These are phyloP conservation scores for rabbit (Oryctolagus cuniculus) DNA, from an alignment of 2,113 vertebrate genomes.

Conservation along the genomic window DNA sequence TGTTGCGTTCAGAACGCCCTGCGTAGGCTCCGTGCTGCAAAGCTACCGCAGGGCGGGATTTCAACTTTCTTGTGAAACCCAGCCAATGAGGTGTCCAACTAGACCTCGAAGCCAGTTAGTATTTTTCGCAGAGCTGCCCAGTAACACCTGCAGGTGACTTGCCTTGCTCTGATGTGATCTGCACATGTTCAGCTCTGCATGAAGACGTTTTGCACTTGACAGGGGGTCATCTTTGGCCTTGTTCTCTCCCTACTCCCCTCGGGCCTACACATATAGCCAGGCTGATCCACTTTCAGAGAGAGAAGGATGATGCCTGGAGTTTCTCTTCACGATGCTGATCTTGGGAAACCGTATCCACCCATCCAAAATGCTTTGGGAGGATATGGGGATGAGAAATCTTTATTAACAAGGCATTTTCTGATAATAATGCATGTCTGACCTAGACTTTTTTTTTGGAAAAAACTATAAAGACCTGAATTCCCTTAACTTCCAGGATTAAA, in stretches of 20 bases:
- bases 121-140: conserved; percentile 45
- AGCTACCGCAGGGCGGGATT: not conserved
- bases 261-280: not conserved
- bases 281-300: not conserved
- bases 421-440: not conserved
- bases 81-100: not conserved
- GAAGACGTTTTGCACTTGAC: conserved; percentile 62
- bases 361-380: not conserved
- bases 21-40: not conserved
- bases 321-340: not conserved
- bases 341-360: not conserved
- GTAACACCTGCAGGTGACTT: conserved; percentile 64
- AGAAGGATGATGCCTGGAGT: not conserved
- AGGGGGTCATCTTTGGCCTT: not conserved
- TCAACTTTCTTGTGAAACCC: conserved; percentile 8
- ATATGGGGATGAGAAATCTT: not conserved
- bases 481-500: not conserved
- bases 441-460: not conserved
- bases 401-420: conserved; percentile 37
- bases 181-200: conserved; percentile 6
- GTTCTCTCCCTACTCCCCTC: not conserved
- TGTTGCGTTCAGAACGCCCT: too few relatives aligned
- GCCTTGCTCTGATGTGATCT: conserved; percentile 50
- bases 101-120: conserved; percentile 49
- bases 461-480: not conserved